Evolutionary conservation across 2,113 vertebrate genomes (phyloP), one percentile per base, ranked within the genome.

Genomic region (Cricetomys ansorgei): DNA sequence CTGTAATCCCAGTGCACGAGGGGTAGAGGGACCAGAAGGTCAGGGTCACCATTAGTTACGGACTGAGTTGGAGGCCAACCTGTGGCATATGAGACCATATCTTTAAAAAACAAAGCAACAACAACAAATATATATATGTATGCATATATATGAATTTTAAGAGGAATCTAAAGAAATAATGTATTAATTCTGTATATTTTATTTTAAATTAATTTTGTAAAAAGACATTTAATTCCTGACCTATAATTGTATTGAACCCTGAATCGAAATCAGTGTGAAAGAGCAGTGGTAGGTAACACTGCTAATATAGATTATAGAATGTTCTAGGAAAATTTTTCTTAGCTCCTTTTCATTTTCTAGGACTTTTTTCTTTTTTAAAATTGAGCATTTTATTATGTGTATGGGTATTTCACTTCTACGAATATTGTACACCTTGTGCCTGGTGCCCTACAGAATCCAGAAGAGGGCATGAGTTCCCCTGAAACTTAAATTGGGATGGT

Each of bases 141-240:
- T n/a, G n/a, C n/a, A n/a, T n/a, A 2, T 11, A 37, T 19, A 6
- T 55, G 34, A 80, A 3, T 40, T 80, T 72, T 57, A n/a, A 57
- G 40, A 25, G 77, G 12, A 31, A 40, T 7, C n/a, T 80, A 94
- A 92, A 73, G 81, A 85, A 93, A 64, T 80, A 10, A 67, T 2
- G 55, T 81, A 50, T 21, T 81, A 19, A 70, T 73, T 19, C 25
- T 64, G 72, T 25, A 43, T 15, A n/a, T 87, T 75, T 84, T 69
- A 91, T 79, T 93, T 94, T 37, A 70, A 80, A 64, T 94, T 69
- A 62, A 73, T 92, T 96, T 96, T 85, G 3, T 93, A 92, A 50
- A 95, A 90, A 57, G 29, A 80, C 48, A 13, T 91, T 67, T 94
- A 67, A 81, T 89, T 85, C 67, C 81, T 79, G 45, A 92, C 65